Conservation (phyloP, 2,888 invertebrate species). For the Labia minor region DNA sequence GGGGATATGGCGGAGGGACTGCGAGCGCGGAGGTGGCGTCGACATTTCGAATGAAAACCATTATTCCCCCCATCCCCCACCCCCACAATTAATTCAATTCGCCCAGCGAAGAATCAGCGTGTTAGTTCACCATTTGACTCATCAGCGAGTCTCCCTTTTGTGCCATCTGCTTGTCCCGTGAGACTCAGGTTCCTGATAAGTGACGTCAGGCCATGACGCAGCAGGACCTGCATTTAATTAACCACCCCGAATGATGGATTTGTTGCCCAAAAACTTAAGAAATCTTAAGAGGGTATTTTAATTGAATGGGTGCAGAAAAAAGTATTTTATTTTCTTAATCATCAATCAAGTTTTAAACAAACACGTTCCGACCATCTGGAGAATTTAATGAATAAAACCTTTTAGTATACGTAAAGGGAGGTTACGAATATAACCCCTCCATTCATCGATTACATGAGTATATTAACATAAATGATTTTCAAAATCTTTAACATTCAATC, state of each 20-base stretch:
- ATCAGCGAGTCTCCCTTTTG: not conserved
- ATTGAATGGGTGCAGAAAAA: not conserved
- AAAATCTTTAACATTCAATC: too few species aligned
- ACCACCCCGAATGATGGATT: not conserved
- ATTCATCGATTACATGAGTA: not conserved
- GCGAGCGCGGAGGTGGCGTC: too few species aligned
- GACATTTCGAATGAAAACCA: not conserved
- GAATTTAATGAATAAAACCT: not conserved
- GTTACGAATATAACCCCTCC: not conserved
- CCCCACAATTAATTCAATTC: not conserved
- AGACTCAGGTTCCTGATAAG: not conserved
- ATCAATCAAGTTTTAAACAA: conserved; percentile 13
- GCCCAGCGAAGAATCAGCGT: not conserved
- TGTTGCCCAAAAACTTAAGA: not conserved
- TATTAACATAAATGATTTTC: not conserved
- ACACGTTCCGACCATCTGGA: not conserved
- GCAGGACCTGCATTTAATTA: conserved; percentile 2
- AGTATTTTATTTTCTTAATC: conserved; percentile 7
- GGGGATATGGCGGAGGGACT: too few species aligned
- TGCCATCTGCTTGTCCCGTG: not conserved
- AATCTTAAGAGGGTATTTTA: not conserved
- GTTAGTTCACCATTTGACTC: not conserved
- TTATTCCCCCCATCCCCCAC: not conserved
- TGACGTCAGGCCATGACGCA: not conserved
- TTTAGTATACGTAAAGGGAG: not conserved